These are phyloP conservation scores for Irena cyanogastra DNA, from an alignment of 2,113 vertebrate species.

Conservation along the genomic window DNA sequence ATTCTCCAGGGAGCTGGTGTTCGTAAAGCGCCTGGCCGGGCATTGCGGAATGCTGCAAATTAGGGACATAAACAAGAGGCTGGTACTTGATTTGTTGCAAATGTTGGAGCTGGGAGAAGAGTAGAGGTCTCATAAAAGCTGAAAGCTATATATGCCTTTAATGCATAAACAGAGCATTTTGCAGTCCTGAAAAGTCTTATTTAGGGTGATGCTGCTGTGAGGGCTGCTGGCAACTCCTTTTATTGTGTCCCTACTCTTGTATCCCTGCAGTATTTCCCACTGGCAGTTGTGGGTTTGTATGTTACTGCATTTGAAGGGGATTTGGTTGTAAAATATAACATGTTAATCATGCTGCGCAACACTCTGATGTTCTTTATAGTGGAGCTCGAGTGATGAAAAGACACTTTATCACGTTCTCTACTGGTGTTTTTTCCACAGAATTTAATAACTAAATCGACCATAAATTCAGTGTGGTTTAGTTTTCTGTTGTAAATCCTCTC, in stretches of 20 bases:
- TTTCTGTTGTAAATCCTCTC: slow-evolving; percentile 20
- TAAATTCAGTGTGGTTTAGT: slow-evolving; percentile 21
- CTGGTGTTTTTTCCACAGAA: slow-evolving; percentile 3
- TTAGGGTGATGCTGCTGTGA: background rate
- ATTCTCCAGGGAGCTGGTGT: background rate
- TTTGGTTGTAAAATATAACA: slow-evolving; percentile 37
- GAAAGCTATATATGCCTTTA: background rate
- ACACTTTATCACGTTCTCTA: slow-evolving; percentile 38
- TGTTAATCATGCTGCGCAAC: slow-evolving; percentile 43
- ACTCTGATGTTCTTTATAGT: slow-evolving; percentile 24
- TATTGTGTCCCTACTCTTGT: background rate
- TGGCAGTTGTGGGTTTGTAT: background rate
- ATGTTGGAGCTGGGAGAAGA: background rate
- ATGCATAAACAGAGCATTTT: background rate
- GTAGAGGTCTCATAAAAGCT: background rate
- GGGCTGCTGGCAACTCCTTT: fast-evolving
- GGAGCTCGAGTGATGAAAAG: slow-evolving; percentile 8
- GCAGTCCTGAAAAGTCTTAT: background rate
- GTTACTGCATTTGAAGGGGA: background rate
- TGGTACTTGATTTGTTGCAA: background rate
- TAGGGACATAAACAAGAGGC: background rate
- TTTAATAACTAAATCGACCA: slow-evolving; percentile 1
- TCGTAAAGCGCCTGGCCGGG: fast-evolving
- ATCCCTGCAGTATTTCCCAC: background rate
- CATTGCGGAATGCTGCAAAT: background rate